A percentile compares a stretch with the other conserved stretches of the same genome.
Evolutionary conservation across 2,797 vertebrate genomes (phyloP).

Genomic region (Sebastes itinus): DNA sequence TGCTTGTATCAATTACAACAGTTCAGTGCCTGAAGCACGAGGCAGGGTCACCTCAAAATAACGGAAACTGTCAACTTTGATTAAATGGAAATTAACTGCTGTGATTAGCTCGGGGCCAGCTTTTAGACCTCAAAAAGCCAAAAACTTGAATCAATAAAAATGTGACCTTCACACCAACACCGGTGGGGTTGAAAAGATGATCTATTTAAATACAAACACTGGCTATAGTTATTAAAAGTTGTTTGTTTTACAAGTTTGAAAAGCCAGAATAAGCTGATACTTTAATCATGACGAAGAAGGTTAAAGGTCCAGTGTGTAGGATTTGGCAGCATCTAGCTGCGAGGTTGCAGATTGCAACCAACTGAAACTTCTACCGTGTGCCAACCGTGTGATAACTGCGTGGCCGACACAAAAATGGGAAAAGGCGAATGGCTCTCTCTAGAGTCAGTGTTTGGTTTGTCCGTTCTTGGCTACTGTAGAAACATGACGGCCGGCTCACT

Average conservation of each 20-base stretch:
- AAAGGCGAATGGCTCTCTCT: no score
- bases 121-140: neutral
- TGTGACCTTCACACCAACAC: neutral
- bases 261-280: neutral
- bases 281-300: neutral
- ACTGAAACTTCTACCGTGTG: no score
- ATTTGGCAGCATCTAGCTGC: neutral
- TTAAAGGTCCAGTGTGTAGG: neutral
- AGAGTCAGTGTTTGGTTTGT: no score
- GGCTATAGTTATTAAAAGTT: neutral
- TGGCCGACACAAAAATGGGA: no score
- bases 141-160: slow-evolving; percentile 1
- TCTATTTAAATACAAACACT: neutral
- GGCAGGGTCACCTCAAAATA: slow-evolving; percentile 27
- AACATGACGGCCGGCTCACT: no score
- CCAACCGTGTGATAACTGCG: no score
- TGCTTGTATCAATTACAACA: slow-evolving; percentile 31
- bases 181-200: neutral
- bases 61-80: slow-evolving; percentile 25
- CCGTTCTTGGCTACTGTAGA: no score
- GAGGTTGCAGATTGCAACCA: no score
- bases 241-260: neutral
- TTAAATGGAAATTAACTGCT: slow-evolving; percentile 16
- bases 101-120: neutral
- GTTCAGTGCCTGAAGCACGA: slow-evolving; percentile 20